phyloP scores from a whole-genome alignment of 2,888 invertebrate species.

The Onthophagus sagittarius region DNA sequence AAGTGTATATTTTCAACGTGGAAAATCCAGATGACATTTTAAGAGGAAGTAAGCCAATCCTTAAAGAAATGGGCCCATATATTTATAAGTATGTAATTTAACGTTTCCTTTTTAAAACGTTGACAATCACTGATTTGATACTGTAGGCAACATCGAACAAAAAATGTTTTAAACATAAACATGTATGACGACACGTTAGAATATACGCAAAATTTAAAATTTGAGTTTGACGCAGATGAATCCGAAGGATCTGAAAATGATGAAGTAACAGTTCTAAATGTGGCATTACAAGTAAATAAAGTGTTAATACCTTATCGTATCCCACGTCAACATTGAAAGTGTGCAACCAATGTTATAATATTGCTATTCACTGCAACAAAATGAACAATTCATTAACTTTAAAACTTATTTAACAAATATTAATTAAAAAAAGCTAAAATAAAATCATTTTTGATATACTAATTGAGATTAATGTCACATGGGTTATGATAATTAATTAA shows the following conservation, averaged over 20 bases:
- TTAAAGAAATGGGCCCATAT: constrained; percentile 51
- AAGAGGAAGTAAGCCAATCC: constrained; percentile 44
- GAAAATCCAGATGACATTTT: constrained; percentile 48
- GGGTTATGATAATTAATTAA: not conserved
- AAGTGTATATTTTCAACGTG: constrained; percentile 51
- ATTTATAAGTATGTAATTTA: constrained; percentile 49
- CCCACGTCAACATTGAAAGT: too few relatives aligned
- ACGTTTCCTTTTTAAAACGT: too few relatives aligned
- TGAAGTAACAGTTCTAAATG: constrained; percentile 15
- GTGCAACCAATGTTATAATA: too few relatives aligned
- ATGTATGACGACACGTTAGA: constrained; percentile 12
- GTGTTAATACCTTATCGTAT: too few relatives aligned
- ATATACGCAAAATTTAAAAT: constrained; percentile 4
- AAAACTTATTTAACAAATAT: too few relatives aligned
- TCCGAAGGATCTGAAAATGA: constrained; percentile 5
- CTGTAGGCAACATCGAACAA: constrained; percentile 12
- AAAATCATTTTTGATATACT: too few relatives aligned
- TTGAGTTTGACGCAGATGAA: constrained; percentile 17
- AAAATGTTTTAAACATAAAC: constrained; percentile 10
- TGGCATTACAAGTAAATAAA: constrained; percentile 17
- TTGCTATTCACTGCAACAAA: too few relatives aligned
- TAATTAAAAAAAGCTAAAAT: too few relatives aligned
- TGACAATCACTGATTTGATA: not conserved
- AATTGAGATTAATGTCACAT: too few relatives aligned
- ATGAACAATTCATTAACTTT: too few relatives aligned